Base-by-base conservation (phyloP, 23 tunicate species). In the Styela plicata region DNA sequence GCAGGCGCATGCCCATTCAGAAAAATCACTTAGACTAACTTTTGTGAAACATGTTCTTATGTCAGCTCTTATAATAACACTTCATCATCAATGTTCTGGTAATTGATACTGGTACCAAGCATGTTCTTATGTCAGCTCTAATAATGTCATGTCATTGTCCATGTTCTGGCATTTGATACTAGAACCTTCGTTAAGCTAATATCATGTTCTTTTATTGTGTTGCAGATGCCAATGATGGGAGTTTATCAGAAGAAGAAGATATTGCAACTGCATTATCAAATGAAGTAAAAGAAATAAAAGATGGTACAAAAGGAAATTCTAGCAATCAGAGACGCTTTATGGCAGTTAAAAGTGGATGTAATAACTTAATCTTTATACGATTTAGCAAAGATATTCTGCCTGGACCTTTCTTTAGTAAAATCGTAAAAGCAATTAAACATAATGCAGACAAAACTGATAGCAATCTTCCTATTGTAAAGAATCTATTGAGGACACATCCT, bases 401-500 rank as follows among this genome's bases (percentile, higher is more conserved):
- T 63, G 84, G 89, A 25, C 64, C 33, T 5, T 73, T 92, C 74
- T 69, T 87, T 31, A 67, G 74, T 22, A 24, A 70, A 74, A 30
- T 91, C 7, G 36, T 91, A 0, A 78, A 76, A 44, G 30, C 85
- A 32, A 30, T 91, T 22, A 37, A 53, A 0, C 27, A 23, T 10
- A 26, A 20, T 21, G 85, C 64, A 24, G 69, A 71, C 16, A 31
- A 22, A 2, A 24, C 24, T 18, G 34, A 64, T 24, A 19, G 34
- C 0, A 74, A 73, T 63, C 5, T 83, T 44, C 84, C 90, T 44
- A 57, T 26, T 2, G 63, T 85, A 27, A 73, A 88, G 30, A n/a
- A 44, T 28, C 35, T 92, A 63, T 69, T 92, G 35, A 74, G 97
- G 27, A 74, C 87, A 53, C 97, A 92, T 52, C 97, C 97, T 23